Conservation (phyloP, 2,797 vertebrate genomes). For the Poeciliopsis paucimaculata region DNA sequence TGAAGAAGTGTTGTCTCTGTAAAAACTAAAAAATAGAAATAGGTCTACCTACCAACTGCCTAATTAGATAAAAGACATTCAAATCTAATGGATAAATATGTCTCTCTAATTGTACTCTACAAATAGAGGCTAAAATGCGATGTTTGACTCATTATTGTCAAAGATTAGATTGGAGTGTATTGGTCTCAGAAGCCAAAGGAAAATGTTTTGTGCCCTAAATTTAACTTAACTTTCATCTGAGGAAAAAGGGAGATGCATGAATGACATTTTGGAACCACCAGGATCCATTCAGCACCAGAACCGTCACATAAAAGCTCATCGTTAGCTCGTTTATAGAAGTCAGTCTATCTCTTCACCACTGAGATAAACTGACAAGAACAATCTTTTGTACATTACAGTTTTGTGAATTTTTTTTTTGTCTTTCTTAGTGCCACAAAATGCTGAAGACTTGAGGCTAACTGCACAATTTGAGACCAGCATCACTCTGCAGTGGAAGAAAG, state of each 20-base stretch:
- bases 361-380: neutral
- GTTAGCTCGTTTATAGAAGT: neutral
- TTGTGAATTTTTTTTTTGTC: too few relatives aligned
- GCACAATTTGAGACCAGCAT: slow-evolving; percentile 21
- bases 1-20: neutral
- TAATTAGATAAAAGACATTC: neutral
- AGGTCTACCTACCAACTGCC: neutral
- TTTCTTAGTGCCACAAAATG: neutral
- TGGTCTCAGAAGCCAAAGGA: too few relatives aligned
- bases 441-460: neutral
- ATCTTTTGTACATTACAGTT: neutral
- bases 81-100: neutral
- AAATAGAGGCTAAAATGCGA: too few relatives aligned
- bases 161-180: too few relatives aligned
- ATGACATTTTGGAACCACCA: too few relatives aligned
- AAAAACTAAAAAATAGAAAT: neutral
- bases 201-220: too few relatives aligned
- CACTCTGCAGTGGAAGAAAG: slow-evolving; percentile 48
- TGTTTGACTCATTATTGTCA: too few relatives aligned
- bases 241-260: too few relatives aligned
- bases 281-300: neutral
- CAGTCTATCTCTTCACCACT: too few relatives aligned
- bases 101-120: neutral
- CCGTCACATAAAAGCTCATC: neutral
- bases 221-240: too few relatives aligned